Evolutionary conservation across 2,888 invertebrate genomes (phyloP).

Genomic region (Hirtodrosophila trivittata): DNA sequence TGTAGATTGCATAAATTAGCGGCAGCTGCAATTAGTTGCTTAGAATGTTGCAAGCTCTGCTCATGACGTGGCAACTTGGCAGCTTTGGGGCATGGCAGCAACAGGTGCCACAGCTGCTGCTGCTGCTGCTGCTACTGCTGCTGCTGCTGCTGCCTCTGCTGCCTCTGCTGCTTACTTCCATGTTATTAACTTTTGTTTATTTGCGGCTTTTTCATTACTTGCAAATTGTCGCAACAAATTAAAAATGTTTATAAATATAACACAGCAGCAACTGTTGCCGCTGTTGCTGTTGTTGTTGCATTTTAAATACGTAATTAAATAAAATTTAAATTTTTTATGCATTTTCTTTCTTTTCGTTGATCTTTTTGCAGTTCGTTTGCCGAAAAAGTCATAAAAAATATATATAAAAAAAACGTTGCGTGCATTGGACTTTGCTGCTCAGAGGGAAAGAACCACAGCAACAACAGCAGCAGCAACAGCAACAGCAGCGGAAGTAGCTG

Average conservation of each 20-base stretch:
- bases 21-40: conserved; percentile 50
- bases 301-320: conserved; percentile 69
- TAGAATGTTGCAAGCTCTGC: conserved; percentile 40
- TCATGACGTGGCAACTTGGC: conserved; percentile 3
- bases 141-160: conserved; percentile 44
- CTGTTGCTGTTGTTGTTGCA: conserved; percentile 4
- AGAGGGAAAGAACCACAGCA: conserved; percentile 30
- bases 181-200: conserved; percentile 28
- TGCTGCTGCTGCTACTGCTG: conserved; percentile 18
- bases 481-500: conserved; percentile 38
- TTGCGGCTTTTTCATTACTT: conserved; percentile 19
- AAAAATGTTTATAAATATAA: conserved; percentile 57
- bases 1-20: conserved; percentile 61
- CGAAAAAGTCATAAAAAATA: conserved; percentile 51
- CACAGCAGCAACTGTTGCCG: conserved; percentile 21
- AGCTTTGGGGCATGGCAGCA: no score
- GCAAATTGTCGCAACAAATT: conserved; percentile 34
- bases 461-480: conserved; percentile 25
- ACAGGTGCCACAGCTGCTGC: conserved; percentile 49
- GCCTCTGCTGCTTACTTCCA: conserved; percentile 1
- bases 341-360: conserved; percentile 44
- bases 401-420: conserved; percentile 37
- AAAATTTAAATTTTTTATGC: conserved; percentile 33
- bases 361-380: conserved; percentile 49
- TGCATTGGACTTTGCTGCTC: conserved; percentile 66